These are phyloP conservation scores for Drosophila differens DNA, from an alignment of 2,888 invertebrate genomes.

Conservation along the genomic window DNA sequence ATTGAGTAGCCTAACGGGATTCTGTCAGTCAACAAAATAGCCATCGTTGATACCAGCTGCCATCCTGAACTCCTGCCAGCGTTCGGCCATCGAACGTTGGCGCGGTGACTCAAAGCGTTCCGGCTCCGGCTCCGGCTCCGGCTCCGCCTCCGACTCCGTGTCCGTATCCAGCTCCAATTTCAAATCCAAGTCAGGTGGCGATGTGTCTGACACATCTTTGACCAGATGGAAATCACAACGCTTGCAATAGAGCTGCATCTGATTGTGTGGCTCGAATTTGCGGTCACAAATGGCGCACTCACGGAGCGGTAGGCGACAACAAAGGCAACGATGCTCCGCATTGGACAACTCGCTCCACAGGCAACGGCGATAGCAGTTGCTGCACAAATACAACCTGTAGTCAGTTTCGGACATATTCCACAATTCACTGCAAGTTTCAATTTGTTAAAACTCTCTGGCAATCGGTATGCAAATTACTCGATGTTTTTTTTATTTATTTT, in stretches of 20 bases:
- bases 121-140: constrained; percentile 16
- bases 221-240: constrained; percentile 52
- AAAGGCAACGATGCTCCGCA: constrained; percentile 50
- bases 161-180: constrained; percentile 26
- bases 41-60: constrained; percentile 34
- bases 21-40: constrained; percentile 10
- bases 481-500: background rate
- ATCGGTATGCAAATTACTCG: background rate
- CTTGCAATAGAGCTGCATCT: constrained; percentile 42
- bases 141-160: constrained; percentile 1
- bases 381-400: constrained; percentile 42
- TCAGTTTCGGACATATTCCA: constrained; percentile 18
- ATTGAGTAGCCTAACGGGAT: background rate
- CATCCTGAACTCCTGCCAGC: constrained; percentile 46
- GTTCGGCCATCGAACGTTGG: constrained; percentile 30
- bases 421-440: background rate
- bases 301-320: constrained; percentile 37
- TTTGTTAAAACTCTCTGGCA: background rate
- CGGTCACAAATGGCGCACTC: constrained; percentile 46
- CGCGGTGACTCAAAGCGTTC: background rate
- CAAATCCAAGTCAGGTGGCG: constrained; percentile 28
- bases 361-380: constrained; percentile 43
- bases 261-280: constrained; percentile 44
- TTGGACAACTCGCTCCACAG: constrained; percentile 47
- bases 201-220: constrained; percentile 11